Conservation (phyloP, 2,888 invertebrate genomes). For the Callyntrura sp. region DNA sequence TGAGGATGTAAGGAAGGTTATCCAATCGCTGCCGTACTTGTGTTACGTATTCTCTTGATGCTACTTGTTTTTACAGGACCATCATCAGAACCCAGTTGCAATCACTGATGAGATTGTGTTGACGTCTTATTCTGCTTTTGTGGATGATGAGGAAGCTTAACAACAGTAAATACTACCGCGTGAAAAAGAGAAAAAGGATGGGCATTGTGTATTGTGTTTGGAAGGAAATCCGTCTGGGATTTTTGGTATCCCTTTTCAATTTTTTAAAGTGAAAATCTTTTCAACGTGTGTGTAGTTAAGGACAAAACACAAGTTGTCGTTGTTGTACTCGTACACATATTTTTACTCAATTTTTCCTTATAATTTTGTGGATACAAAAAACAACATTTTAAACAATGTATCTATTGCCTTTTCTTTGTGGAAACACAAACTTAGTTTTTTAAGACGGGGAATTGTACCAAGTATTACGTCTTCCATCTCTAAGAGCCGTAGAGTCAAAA, state of each 20-base stretch:
- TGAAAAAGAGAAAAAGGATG: not conserved
- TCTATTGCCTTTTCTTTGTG: not conserved
- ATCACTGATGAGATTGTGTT: slow-evolving; percentile 46
- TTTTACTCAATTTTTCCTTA: not conserved
- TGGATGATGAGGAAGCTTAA: not conserved
- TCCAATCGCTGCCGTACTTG: too few species aligned
- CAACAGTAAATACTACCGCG: not conserved
- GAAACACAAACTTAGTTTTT: not conserved
- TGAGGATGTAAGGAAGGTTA: too few species aligned
- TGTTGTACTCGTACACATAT: not conserved
- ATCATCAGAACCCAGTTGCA: not conserved
- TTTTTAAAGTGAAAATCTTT: slow-evolving; percentile 66
- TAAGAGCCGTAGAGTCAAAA: slow-evolving; percentile 41
- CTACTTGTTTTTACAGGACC: not conserved
- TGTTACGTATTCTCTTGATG: not conserved
- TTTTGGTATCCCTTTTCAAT: slow-evolving; percentile 66
- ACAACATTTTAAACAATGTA: slow-evolving; percentile 44
- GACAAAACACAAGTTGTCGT: not conserved
- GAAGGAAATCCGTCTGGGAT: slow-evolving; percentile 58
- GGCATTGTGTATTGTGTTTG: not conserved
- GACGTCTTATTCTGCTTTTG: slow-evolving; percentile 14
- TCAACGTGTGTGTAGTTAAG: not conserved
- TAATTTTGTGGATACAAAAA: not conserved
- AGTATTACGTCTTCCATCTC: not conserved
- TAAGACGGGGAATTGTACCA: slow-evolving; percentile 20